These are phyloP conservation scores for Procambarus virginalis DNA, from an alignment of 1,140 invertebrate genomes.

Conservation along the genomic window DNA sequence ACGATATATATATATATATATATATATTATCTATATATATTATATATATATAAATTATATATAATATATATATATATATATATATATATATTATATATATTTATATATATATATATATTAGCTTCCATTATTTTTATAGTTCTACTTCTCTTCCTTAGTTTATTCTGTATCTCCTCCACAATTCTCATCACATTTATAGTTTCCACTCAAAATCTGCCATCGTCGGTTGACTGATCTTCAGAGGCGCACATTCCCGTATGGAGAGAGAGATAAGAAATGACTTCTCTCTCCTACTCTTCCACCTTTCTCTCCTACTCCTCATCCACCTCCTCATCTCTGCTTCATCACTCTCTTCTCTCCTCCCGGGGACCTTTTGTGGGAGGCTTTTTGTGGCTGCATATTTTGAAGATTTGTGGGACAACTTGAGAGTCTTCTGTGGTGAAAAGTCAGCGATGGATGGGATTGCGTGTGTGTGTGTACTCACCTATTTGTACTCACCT, in stretches of 20 bases:
- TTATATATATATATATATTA: too few species aligned
- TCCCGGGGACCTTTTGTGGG: neutral
- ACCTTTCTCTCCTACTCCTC: neutral
- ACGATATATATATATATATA: too few species aligned
- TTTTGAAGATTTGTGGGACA: conserved; percentile 13
- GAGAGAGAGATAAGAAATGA: too few species aligned
- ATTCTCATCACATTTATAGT: neutral
- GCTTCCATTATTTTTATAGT: too few species aligned
- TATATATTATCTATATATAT: too few species aligned
- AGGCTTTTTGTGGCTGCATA: neutral
- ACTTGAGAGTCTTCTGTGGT: conserved; percentile 7
- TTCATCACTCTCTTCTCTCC: neutral
- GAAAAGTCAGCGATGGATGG: neutral
- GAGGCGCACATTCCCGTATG: neutral
- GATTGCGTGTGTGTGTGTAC: neutral
- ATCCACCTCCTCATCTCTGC: neutral
- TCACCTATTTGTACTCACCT: too few species aligned
- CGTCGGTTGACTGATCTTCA: neutral
- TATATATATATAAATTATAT: too few species aligned
- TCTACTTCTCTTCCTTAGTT: neutral
- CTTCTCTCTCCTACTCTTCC: too few species aligned
- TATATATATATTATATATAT: too few species aligned
- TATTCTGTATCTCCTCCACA: neutral
- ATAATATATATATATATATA: too few species aligned
- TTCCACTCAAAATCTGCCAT: neutral